Evolutionary conservation across 2,113 vertebrate species (phyloP), one percentile per base, ranked within the genome.

Genomic region (Zosterops borbonicus): DNA sequence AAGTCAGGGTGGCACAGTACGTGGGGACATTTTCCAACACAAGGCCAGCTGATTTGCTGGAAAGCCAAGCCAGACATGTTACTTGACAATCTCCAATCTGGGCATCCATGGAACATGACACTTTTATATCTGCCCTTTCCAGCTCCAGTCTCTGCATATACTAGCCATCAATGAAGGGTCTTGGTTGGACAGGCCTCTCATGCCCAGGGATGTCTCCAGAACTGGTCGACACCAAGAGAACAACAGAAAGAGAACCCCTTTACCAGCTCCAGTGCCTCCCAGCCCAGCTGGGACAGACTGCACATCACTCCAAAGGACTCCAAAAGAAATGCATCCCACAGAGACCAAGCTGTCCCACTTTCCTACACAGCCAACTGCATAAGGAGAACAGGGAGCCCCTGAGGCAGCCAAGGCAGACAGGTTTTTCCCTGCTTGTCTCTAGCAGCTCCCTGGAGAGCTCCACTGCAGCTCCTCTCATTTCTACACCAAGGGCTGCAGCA

Each of bases 311-410:
- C 23, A 49, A 60, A 75, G 6, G 31, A 60, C 37, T 82, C 74
- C 1, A 2, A 49, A 75, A 70, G 24, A 71, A 84, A 75, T 0
- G 2, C 7, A 6, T 14, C 41, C 53, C 2, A 0, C 39, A 64
- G 24, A 79, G 42, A 67, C 20, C 12, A 58, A 55, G 6, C 10
- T 3, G 5, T 41, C 41, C 70, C 80, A 76, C 67, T 79, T 86
- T 74, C 44, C 77, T 63, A 33, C 1, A 1, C 29, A 81, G 64
- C 12, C 42, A 59, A 56, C 60, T 56, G 53, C 7, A 5, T 2
- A 52, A 46, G 27, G 53, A 89, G 65, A 7, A 3, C 4, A 1
- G 35, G 22, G n/a, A 89, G 31, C 5, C 37, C 31, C 52, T 1
- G 2, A 67, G 49, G 58, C 77, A 68, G 53, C 31, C 25, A n/a